Evolutionary conservation across 2,113 vertebrate genomes (phyloP).

Genomic region (Oryzias javanicus): DNA sequence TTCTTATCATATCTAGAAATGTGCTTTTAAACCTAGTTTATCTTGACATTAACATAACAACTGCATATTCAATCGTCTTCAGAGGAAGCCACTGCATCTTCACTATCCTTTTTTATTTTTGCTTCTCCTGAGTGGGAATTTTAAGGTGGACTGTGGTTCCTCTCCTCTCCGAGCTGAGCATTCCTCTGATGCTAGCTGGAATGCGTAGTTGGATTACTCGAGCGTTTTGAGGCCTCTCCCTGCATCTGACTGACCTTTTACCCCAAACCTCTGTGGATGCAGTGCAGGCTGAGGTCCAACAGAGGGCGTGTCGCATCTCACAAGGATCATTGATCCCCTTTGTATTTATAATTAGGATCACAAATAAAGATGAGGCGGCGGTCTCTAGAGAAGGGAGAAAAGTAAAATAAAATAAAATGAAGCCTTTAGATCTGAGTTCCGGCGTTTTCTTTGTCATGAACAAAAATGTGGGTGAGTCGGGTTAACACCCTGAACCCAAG

Average conservation of each 20-base stretch:
- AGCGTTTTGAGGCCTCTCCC: conserved; percentile 52
- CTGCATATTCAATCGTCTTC: not conserved
- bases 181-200: conserved; percentile 54
- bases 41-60: no score
- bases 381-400: conserved; percentile 38
- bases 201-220: conserved; percentile 59
- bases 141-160: conserved; percentile 17
- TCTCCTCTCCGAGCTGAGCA: conserved; percentile 34
- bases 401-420: not conserved
- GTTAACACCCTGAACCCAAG: conserved; percentile 77
- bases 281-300: conserved; percentile 25
- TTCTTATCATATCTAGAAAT: not conserved
- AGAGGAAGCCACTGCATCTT: not conserved
- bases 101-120: not conserved
- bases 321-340: conserved; percentile 33
- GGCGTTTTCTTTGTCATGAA: conserved; percentile 71
- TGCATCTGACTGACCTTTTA: conserved; percentile 29
- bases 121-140: conserved; percentile 14
- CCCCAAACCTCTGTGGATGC: conserved; percentile 18
- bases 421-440: conserved; percentile 62
- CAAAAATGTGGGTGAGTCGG: conserved; percentile 80
- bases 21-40: no score
- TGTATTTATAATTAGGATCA: conserved; percentile 35
- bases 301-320: conserved; percentile 39
- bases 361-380: conserved; percentile 49